Base-by-base conservation (phyloP, 2,888 invertebrate species). In the Elegia similella region DNA sequence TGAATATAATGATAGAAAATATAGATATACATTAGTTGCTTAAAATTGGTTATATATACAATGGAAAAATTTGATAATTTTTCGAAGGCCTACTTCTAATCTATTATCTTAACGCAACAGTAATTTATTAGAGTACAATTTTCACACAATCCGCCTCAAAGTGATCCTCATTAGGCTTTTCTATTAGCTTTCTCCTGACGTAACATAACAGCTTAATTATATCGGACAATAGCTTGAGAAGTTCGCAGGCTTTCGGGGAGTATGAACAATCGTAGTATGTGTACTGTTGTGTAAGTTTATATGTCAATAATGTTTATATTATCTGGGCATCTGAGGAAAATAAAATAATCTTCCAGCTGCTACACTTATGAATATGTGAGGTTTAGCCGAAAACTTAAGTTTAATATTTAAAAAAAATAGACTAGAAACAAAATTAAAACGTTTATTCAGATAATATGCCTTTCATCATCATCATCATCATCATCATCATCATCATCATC, bases 181-280 rank as follows among this genome's bases (percentile, higher is more conserved):
- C 61, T 57, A 59, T 58, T 38, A 58, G 57, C 63, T 63, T 63
- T 63, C 63, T 63, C 60, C 55, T 61, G 60, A 60, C 57, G 57
- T 52, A 61, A 61, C 60, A 58, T 50, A 63, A 63, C 57, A 59
- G 52, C 56, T 63, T 63, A 63, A 63, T 63, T 63, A 58, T 16
- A 7, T 34, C 32, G 50, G 50, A 50, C 50, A 50, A 50, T 50
- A 10, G 16, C 13, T 15, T 55, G 54, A 17, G 54, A 55, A 55
- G 12, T 55, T 55, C 54, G 32, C 54, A 55, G 54, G 54, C 54
- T 46, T 55, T 55, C 54, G 54, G 54, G 44, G 38, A 12, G 10
- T 38, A 16, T 17, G 17, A 17, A 50, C 50, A 50, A 50, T 50
- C 50, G 16, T 34, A 50, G 23, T 38, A 30, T 48, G 30, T 30